Base-by-base conservation (phyloP, 2,888 invertebrate genomes). In the Parascotia fuliginaria region DNA sequence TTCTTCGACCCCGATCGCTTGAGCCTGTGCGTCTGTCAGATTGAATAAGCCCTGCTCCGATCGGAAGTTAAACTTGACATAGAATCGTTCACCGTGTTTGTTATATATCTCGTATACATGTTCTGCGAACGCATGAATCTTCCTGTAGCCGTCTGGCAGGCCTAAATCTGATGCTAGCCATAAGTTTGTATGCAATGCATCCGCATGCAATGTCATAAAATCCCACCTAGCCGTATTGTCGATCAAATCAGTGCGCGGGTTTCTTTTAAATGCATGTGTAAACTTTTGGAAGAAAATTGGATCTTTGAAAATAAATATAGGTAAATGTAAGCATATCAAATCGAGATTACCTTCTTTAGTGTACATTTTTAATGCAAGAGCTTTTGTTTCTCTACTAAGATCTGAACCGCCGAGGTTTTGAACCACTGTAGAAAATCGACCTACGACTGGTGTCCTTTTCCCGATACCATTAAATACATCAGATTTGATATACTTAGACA, bases 91-190 rank as follows among this genome's bases (percentile, higher is more conserved):
- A 0, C 95, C 94, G 2, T 94, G 83, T 38, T 89, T 93, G 81
- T 98, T 98, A 14, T 97, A 94, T 51, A 98, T 79, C 81, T 97
- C 97, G 81, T 96, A 98, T 0, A 98, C 96, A 79, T 98, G 98
- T 0, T 96, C 96, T 1, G 97, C 97, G 72, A 97, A 98, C 29
- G 96, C 96, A 72, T 98, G 96, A 97, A 98, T 98, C 82, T 95
- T 95, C 45, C 98, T 94, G 81, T 95, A 95, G 3, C 98, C 98
- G 79, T 97, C 96, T 0, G 98, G 98, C 56, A 96, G 95, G 9
- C 98, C 98, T 64, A 96, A 94, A 85, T 98, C 98, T 3, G 96
- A 94, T 71, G 96, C 95, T 53, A 97, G 83, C 89, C 97, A 95
- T 77, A 96, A 89, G 6, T 28, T 3, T 0, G 39, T 39, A 39